A percentile compares a stretch with the other conserved stretches of the same genome.
Conservation (phyloP, 2,888 invertebrate genomes). For the Lasioglossum calceatum region DNA sequence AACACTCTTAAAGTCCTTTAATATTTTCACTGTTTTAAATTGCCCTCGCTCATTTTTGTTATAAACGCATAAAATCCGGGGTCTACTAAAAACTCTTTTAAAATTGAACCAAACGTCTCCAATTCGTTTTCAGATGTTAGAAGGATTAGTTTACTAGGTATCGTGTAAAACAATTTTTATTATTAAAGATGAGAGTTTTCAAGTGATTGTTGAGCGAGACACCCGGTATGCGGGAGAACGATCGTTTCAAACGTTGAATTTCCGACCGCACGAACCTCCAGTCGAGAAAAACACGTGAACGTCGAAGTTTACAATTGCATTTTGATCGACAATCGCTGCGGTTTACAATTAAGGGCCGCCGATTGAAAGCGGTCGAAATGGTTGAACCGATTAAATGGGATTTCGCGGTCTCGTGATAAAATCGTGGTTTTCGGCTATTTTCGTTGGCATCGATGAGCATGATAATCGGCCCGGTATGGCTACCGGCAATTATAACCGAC, state of each 20-base stretch:
- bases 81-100: too few species aligned
- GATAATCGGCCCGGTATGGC: conserved; percentile 40
- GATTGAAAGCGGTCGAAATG: conserved; percentile 60
- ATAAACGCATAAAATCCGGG: too few species aligned
- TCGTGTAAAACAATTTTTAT: too few species aligned
- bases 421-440: conserved; percentile 67
- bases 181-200: not conserved
- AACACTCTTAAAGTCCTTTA: too few species aligned
- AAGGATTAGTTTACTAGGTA: too few species aligned
- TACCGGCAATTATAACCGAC: conserved; percentile 30
- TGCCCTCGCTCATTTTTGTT: too few species aligned
- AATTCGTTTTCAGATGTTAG: too few species aligned
- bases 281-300: conserved; percentile 25
- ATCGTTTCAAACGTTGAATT: not conserved
- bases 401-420: conserved; percentile 65
- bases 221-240: not conserved
- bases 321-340: conserved; percentile 45
- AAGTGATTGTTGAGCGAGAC: not conserved
- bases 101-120: too few species aligned
- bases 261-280: not conserved
- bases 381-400: conserved; percentile 61
- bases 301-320: conserved; percentile 30
- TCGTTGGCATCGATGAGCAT: conserved; percentile 58
- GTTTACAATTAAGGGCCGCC: conserved; percentile 61
- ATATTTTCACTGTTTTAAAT: too few species aligned